Evolutionary conservation across 2,113 vertebrate species (phyloP), one percentile per base, ranked within the genome.

Genomic region (Delphinapterus leucas): DNA sequence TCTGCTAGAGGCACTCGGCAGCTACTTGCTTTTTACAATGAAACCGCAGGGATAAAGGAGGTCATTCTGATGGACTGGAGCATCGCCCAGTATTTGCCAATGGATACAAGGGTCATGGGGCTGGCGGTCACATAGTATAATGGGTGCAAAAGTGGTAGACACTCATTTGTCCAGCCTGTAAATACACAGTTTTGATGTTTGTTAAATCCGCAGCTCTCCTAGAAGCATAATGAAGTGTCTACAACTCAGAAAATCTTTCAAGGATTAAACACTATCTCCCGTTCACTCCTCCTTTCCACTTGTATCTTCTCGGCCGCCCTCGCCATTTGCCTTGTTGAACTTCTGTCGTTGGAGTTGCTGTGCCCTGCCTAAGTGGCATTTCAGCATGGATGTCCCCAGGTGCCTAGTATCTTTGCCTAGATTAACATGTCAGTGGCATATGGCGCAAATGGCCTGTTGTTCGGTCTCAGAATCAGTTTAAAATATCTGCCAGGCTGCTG

Each of bases 401-500:
- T 96, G 96, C 95, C 97, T 93, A 97, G 97, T 97, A 97, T 98
- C 98, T 97, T 98, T 97, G 97, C 98, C 97, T 36, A 74, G 98
- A 99, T 98, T 98, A 98, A 98, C 47, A 98, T 98, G 97, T 98
- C 98, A 85, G 97, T 97, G 97, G 98, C 98, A 99, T 99, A 99
- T 98, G 98, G 99, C 93, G 79, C 98, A 98, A 98, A 98, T 97
- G 98, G 98, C 95, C 97, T 84, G 95, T 98, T n/a, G 3, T 93
- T 98, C 58, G 17, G 96, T 79, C 63, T 21, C 92, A 49, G 97
- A 96, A 96, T 95, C 98, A 90, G 97, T 77, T 96, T 97, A 92
- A 95, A 83, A 97, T 97, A 95, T 98, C 97, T 98, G 98, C 98
- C 98, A 98, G 96, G 96, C 97, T 90, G 94, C 98, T 98, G 98